Base-by-base conservation (phyloP, 2,113 vertebrate species). In the Carassius gibelio region DNA sequence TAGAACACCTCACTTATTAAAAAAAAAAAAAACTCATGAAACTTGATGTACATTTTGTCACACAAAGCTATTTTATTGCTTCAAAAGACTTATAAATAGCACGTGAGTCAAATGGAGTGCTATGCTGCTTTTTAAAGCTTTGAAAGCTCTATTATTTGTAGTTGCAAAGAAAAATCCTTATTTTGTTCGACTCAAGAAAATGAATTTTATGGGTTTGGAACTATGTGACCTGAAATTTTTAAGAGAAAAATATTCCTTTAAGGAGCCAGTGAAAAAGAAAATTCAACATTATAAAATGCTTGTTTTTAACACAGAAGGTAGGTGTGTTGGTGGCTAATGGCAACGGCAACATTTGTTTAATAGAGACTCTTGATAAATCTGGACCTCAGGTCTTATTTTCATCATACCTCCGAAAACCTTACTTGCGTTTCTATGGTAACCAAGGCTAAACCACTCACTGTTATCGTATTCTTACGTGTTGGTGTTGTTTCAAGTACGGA, bases 261-360 rank as follows among this genome's bases (percentile, higher is more conserved):
- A 75, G 30, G 30, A 30, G 30, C 30, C 30, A 30, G 30, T 30
- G 30, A 2, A 30, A 30, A 30, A 30, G 26, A 30, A 30, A 30
- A 30, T 30, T 30, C 30, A 2, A 30, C 2, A 30, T 30, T 30
- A 2, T 8, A 62, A 62, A 42, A 78, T 78, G n/a, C 30, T 7
- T 23, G 21, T 61, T 80, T 64, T 48, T 64, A 26, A 80, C 38
- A 38, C 34, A 38, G 55, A 61, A 48, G 36, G 59, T 5, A 30
- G 59, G 38, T 66, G 78, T 66, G 9, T 50, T 81, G 62, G 62
- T 64, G 61, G 79, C 42, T 66, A 81, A 69, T 69, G 79, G 62
- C 79, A 81, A 36, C 62, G 36, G 79, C 17, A 81, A 81, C 79
- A 69, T 76, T 68, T 81, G 42, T 50, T 80, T 80, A 76, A 80